Conservation (phyloP, 1,140 invertebrate species). For the Micrasema minimum region DNA sequence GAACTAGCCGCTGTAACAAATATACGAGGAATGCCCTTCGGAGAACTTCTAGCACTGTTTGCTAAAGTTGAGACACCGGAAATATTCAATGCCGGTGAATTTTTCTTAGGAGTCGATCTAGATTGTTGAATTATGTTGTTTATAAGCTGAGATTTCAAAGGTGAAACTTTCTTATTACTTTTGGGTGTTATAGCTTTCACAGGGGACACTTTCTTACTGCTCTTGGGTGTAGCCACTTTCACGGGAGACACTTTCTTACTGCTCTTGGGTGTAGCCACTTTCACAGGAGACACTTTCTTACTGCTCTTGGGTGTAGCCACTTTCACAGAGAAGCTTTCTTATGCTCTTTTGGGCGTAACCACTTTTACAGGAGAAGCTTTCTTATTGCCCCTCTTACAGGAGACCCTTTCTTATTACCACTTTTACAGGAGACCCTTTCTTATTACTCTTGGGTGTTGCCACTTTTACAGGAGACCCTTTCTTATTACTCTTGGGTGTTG, state of each 20-base stretch:
- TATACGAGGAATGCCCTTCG: not conserved
- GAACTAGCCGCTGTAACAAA: not conserved
- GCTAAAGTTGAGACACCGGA: not conserved
- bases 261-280: not conserved
- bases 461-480: not conserved
- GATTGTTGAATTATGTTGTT: no score
- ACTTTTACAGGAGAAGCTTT: no score
- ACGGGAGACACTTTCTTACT: not conserved
- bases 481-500: not conserved
- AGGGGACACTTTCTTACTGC: not conserved
- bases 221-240: not conserved
- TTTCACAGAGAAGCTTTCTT: no score
- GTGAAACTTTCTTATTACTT: not conserved
- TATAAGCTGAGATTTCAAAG: no score
- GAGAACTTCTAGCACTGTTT: not conserved
- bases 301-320: not conserved
- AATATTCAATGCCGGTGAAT: not conserved
- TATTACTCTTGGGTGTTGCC: not conserved
- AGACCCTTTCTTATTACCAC: not conserved
- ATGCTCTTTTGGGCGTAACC: no score
- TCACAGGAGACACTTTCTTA: slow-evolving; percentile 5
- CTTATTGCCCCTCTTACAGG: not conserved
- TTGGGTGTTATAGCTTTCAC: not conserved
- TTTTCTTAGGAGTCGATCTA: not conserved
- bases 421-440: not conserved